Evolutionary conservation across 2,113 vertebrate genomes (phyloP).

Genomic region (Anolis carolinensis): DNA sequence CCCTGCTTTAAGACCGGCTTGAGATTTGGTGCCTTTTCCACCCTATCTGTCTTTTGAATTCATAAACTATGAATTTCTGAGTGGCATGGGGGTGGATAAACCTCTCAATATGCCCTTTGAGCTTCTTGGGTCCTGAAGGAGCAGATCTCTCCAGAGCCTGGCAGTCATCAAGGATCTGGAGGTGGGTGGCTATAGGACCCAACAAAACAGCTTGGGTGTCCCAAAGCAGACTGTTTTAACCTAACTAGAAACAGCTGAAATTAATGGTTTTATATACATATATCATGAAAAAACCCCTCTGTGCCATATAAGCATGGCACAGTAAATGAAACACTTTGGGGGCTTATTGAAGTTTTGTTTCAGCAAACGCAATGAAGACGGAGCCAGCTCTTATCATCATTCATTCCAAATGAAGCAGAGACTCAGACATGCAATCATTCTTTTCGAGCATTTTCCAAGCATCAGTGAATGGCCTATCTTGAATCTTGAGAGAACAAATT

Average conservation of each 20-base stretch:
- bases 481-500: slow-evolving; percentile 42
- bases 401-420: slow-evolving; percentile 67
- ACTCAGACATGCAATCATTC: slow-evolving; percentile 69
- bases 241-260: slow-evolving; percentile 72
- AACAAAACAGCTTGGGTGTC: slow-evolving; percentile 65
- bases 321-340: slow-evolving; percentile 76
- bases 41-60: background rate
- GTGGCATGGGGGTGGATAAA: background rate
- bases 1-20: background rate
- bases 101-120: background rate
- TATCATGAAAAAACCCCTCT: slow-evolving; percentile 48
- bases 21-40: background rate
- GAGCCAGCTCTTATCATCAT: slow-evolving; percentile 61
- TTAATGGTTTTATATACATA: slow-evolving; percentile 63
- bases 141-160: slow-evolving; percentile 38
- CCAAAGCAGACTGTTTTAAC: slow-evolving; percentile 61
- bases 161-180: background rate
- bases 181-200: background rate
- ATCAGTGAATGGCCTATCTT: slow-evolving; percentile 45
- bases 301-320: slow-evolving; percentile 70
- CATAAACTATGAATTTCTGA: background rate
- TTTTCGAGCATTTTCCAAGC: slow-evolving; percentile 62
- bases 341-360: slow-evolving; percentile 71
- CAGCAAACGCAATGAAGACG: slow-evolving; percentile 65
- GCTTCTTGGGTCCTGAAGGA: background rate